Base-by-base conservation (phyloP, 2,113 vertebrate species). In the Corynorhinus townsendii region DNA sequence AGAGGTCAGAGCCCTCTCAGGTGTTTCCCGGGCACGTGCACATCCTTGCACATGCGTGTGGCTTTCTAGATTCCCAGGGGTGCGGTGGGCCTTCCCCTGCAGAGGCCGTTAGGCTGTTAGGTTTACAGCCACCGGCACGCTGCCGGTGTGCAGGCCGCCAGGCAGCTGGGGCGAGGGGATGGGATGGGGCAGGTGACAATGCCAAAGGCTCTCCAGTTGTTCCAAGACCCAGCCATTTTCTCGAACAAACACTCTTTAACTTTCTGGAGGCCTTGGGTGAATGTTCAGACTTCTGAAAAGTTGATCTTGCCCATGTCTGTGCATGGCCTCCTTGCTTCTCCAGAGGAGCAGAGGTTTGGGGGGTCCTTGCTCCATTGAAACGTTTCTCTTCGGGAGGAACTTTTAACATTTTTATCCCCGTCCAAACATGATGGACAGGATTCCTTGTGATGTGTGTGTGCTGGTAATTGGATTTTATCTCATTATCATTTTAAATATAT, bases 191-290 rank as follows among this genome's bases (percentile, higher is more conserved):
- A 5, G 35, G 35, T 4, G 10, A 30, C 28, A 38, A 35, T 24
- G 11, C 49, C 43, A 6, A 11, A 80, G 2, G 73, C 33, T 66
- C 52, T 14, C 62, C 4, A 0, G 38, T 59, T 15, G 30, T 28
- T 33, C 49, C 7, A 0, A n/a, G 6, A 40, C 5, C 6, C 14
- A 56, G 2, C 8, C 9, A 1, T 10, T 16, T 30, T 19, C 7
- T 26, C 54, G 62, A 75, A 22, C 12, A 24, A 15, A 56, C 8
- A 4, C 38, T 54, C 15, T 71, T 64, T 38, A 28, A 11, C 26
- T 76, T 45, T 6, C 66, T 59, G 33, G 17, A 43, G 47, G 62
- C 7, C 16, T n/a, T 68, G 15, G 47, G 38, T 0, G 22, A 69
- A 62, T 68, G 30, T 38, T 16, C 16, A 28, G n/a, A n/a, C 20